Conservation (phyloP, 2,113 vertebrate species). For the Gnathonemus echidnorhynchus region DNA sequence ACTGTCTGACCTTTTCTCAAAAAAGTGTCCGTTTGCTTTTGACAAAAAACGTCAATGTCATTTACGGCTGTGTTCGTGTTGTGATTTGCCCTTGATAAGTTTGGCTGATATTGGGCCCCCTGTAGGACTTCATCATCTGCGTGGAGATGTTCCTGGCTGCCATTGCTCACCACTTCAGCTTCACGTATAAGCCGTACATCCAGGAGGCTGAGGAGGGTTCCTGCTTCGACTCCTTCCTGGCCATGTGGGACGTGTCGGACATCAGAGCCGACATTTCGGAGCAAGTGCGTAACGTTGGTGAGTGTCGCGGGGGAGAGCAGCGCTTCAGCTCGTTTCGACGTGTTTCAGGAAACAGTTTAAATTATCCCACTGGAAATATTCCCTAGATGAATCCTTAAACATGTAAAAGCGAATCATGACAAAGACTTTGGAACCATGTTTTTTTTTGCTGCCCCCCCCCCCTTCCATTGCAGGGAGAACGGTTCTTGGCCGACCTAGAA, state of each 20-base stretch:
- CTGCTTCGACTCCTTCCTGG: conserved; percentile 93
- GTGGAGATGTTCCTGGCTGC: conserved; percentile 97
- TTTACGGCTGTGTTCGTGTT: not conserved
- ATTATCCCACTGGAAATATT: not conserved
- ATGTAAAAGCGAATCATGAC: not conserved
- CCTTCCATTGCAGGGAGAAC: conserved; percentile 69
- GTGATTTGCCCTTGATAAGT: not conserved
- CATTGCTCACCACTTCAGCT: conserved; percentile 92
- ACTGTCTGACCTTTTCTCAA: not conserved
- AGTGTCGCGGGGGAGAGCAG: conserved; percentile 38
- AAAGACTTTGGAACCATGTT: not conserved
- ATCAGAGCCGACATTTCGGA: conserved; percentile 90
- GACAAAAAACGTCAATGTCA: not conserved
- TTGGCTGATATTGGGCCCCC: not conserved
- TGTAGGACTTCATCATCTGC: conserved; percentile 93
- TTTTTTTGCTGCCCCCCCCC: not conserved
- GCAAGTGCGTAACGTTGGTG: conserved; percentile 95
- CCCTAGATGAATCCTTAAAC: not conserved
- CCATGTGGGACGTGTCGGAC: conserved; percentile 98
- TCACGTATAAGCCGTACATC: conserved; percentile 94
- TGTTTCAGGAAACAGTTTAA: not conserved
- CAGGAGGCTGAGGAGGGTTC: conserved; percentile 92
- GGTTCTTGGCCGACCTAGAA: conserved; percentile 83
- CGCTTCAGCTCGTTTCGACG: not conserved
- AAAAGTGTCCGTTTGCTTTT: not conserved